A percentile compares a stretch with the other conserved stretches of the same genome.
These are phyloP conservation scores for Chanos chanos DNA, from an alignment of 2,797 vertebrate genomes.

Conservation along the genomic window DNA sequence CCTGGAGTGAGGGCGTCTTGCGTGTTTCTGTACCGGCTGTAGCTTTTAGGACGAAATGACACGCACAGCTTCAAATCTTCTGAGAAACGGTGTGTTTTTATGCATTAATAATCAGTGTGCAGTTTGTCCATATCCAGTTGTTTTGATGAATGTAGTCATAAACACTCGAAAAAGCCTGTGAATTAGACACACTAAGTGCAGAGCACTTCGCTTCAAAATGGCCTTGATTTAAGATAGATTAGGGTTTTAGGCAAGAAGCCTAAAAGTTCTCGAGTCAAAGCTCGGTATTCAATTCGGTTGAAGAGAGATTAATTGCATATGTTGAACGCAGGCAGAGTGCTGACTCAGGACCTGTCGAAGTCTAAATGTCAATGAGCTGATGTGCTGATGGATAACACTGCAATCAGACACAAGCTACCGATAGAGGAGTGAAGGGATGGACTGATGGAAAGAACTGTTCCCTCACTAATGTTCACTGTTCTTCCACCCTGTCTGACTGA, in stretches of 20 bases:
- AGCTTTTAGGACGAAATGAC: too few relatives aligned
- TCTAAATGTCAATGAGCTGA: slow-evolving; percentile 37
- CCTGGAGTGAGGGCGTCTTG: too few relatives aligned
- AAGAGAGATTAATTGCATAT: slow-evolving; percentile 20
- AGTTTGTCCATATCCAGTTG: too few relatives aligned
- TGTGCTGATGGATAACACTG: slow-evolving; percentile 38
- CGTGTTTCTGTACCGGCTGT: too few relatives aligned
- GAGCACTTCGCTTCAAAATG: too few relatives aligned
- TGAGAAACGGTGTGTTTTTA: too few relatives aligned
- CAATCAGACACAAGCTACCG: slow-evolving; percentile 29
- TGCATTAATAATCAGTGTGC: too few relatives aligned
- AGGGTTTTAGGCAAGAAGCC: background rate
- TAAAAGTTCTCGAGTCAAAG: background rate
- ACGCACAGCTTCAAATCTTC: too few relatives aligned
- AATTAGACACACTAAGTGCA: too few relatives aligned
- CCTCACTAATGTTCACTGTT: slow-evolving; percentile 9
- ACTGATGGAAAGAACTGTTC: slow-evolving; percentile 7
- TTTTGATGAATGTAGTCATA: background rate
- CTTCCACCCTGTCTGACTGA: slow-evolving; percentile 1
- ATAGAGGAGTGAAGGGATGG: slow-evolving; percentile 20
- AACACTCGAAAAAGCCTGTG: too few relatives aligned
- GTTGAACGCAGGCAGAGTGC: slow-evolving; percentile 15
- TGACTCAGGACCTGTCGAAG: slow-evolving; percentile 36
- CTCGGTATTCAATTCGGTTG: background rate
- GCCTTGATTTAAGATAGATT: too few relatives aligned